These are phyloP conservation scores for Cheilosia impressa DNA, from an alignment of 2,888 invertebrate species.

Conservation along the genomic window DNA sequence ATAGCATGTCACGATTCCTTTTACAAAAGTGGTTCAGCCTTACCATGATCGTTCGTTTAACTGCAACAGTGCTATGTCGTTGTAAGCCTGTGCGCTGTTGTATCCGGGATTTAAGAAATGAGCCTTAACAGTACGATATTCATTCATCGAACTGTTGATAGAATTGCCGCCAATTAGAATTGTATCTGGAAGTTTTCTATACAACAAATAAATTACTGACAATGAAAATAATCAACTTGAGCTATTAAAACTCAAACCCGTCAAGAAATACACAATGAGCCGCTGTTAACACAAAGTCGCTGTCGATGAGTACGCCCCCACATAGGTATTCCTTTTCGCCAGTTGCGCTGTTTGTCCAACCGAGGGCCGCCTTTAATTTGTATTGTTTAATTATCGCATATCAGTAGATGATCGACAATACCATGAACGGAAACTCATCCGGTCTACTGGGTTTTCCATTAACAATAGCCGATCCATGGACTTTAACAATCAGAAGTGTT, in stretches of 20 bases:
- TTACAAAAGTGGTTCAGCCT: background rate
- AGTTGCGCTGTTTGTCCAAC: conserved; percentile 9
- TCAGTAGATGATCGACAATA: background rate
- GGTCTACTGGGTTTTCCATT: background rate
- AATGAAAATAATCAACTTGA: background rate
- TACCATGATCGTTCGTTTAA: conserved; percentile 14
- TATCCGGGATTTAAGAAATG: conserved; percentile 14
- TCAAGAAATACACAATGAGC: conserved; percentile 24
- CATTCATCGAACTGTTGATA: background rate
- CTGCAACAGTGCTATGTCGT: conserved; percentile 31
- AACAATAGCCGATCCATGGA: conserved; percentile 8
- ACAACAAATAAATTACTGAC: background rate
- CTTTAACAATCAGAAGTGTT: background rate
- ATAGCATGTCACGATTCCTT: too few species aligned
- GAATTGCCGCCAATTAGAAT: conserved; percentile 16
- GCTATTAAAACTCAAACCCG: conserved; percentile 13
- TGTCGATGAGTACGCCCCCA: conserved; percentile 2
- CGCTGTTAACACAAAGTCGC: conserved; percentile 15
- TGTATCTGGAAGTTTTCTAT: conserved; percentile 24
- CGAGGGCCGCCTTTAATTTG: conserved; percentile 4
- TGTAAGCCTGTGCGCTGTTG: conserved; percentile 12
- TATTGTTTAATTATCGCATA: background rate
- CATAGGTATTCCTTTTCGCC: conserved; percentile 5
- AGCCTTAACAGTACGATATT: conserved; percentile 3
- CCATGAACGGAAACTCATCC: conserved; percentile 29